phyloP scores from a whole-genome alignment of 1,140 invertebrate species.

The Lucilia sericata region DNA sequence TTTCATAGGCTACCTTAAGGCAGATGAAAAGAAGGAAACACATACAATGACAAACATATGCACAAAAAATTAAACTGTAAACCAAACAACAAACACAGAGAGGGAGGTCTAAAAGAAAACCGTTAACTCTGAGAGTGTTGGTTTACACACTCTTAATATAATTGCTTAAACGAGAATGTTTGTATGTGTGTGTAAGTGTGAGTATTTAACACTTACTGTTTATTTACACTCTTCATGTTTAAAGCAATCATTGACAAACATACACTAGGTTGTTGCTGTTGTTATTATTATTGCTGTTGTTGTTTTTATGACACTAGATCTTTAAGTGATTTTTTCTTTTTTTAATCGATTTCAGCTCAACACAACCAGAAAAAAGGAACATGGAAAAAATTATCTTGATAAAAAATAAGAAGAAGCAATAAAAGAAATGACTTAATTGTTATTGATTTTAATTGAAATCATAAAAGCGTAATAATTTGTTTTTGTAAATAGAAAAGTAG shows the following conservation, averaged over 20 bases:
- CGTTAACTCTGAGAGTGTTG: too few species aligned
- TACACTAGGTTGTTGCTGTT: too few species aligned
- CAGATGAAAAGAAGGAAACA: not conserved
- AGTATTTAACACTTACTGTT: not conserved
- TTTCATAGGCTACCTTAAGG: not conserved
- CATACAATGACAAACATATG: not conserved
- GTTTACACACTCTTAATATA: not conserved
- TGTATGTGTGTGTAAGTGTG: not conserved
- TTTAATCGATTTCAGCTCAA: not conserved
- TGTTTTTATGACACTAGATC: not conserved
- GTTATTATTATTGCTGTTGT: not conserved
- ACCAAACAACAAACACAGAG: too few species aligned
- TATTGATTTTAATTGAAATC: not conserved
- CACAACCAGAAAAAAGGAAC: not conserved
- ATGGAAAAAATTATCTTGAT: too few species aligned
- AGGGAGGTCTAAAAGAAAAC: too few species aligned
- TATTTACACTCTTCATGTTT: not conserved
- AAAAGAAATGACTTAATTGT: not conserved
- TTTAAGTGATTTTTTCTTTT: not conserved
- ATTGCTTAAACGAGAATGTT: not conserved
- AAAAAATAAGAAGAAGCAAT: not conserved
- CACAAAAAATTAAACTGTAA: too few species aligned
- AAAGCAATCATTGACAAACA: not conserved
- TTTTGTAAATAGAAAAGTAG: too few species aligned
- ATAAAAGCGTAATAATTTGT: not conserved